Evolutionary conservation across 2,113 vertebrate species (phyloP).

Genomic region (Galbula dea): DNA sequence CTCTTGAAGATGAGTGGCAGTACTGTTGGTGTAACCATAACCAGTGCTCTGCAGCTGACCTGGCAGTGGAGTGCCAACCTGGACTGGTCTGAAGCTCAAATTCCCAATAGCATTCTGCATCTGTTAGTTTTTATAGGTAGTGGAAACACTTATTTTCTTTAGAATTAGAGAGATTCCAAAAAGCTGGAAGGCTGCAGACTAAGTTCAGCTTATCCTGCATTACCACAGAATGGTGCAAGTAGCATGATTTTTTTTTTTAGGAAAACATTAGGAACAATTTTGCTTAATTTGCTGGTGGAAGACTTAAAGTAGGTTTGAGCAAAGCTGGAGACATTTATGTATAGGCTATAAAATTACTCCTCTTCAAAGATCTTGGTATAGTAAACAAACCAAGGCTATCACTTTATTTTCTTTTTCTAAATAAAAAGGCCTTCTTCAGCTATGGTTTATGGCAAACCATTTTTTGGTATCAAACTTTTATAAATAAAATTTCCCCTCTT

Average conservation of each 20-base stretch:
- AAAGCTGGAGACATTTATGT: background rate
- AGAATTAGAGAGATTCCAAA: background rate
- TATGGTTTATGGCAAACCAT: background rate
- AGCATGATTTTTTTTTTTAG: background rate
- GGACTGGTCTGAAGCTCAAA: background rate
- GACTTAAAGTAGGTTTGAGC: background rate
- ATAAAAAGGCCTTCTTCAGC: background rate
- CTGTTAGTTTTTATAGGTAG: background rate
- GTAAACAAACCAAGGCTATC: background rate
- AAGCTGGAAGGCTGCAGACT: background rate
- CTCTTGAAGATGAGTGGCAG: background rate
- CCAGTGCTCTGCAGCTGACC: background rate
- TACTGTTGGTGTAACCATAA: rapidly evolving
- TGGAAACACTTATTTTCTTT: background rate
- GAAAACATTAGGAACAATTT: background rate
- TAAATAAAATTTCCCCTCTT: background rate
- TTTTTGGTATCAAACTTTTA: too few species aligned
- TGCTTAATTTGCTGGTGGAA: background rate
- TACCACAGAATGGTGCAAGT: background rate
- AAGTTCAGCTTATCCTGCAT: background rate
- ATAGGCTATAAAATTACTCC: background rate
- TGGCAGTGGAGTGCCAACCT: rapidly evolving
- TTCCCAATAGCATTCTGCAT: background rate
- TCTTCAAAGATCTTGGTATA: background rate
- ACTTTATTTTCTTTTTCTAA: background rate